A percentile compares a stretch with the other conserved stretches of the same genome.
These are phyloP conservation scores for Sphaerodactylus townsendi DNA, from an alignment of 2,113 vertebrate species.

Conservation along the genomic window DNA sequence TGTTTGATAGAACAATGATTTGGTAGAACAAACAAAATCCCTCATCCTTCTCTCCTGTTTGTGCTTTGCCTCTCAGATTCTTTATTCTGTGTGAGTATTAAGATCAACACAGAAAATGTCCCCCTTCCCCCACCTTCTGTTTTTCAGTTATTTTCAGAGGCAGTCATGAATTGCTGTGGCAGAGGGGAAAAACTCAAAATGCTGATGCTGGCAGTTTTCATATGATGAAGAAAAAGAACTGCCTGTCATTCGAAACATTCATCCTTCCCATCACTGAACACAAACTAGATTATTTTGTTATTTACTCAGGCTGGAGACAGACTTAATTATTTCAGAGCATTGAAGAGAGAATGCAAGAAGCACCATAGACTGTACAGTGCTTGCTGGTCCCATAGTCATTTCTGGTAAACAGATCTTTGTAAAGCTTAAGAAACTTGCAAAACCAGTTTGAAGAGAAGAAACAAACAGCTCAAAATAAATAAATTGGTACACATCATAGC, in stretches of 20 bases:
- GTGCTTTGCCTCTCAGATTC: conserved; percentile 37
- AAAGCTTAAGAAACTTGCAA: not conserved
- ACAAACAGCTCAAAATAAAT: not conserved
- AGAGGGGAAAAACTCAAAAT: conserved; percentile 48
- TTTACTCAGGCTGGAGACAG: conserved; percentile 42
- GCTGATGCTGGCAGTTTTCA: conserved; percentile 56
- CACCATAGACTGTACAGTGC: not conserved
- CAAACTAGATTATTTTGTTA: conserved; percentile 47
- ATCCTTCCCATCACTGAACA: conserved; percentile 48
- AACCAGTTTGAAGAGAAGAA: not conserved
- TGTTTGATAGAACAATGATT: conserved; percentile 36
- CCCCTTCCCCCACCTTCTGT: conserved; percentile 19
- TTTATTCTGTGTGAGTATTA: conserved; percentile 46
- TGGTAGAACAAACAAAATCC: conserved; percentile 50
- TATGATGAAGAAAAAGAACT: conserved; percentile 51
- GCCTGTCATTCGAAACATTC: conserved; percentile 47
- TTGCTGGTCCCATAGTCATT: not conserved
- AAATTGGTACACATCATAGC: not conserved
- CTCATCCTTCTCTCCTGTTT: conserved; percentile 36
- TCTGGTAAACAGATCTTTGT: not conserved
- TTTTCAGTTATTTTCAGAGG: conserved; percentile 49
- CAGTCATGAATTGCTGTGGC: conserved; percentile 53
- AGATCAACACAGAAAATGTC: conserved; percentile 21
- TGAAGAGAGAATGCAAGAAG: not conserved
- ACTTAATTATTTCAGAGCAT: not conserved